Evolutionary conservation across 1,140 invertebrate genomes (phyloP).

Genomic region (Drosophila melanica): DNA sequence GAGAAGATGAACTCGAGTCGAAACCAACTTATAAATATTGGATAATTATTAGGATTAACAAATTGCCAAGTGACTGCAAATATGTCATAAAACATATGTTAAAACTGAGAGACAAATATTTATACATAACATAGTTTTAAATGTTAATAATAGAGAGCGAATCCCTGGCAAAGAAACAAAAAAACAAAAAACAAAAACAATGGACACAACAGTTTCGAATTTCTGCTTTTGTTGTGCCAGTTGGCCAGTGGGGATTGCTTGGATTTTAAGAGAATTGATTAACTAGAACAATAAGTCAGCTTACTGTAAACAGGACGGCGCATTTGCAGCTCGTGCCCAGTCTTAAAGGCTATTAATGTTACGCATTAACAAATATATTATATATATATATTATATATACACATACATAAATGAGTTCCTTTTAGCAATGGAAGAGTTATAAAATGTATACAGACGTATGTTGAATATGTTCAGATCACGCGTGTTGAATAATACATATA

Average conservation of each 20-base stretch:
- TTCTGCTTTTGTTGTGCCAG: neutral
- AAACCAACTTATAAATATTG: constrained; percentile 36
- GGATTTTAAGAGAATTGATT: constrained; percentile 44
- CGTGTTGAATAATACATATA: constrained; percentile 33
- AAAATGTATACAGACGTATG: constrained; percentile 54
- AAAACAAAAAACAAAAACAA: too few relatives aligned
- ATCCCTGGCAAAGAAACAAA: neutral
- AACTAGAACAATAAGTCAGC: constrained; percentile 64
- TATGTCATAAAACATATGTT: constrained; percentile 55
- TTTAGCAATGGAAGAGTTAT: constrained; percentile 64
- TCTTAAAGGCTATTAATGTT: constrained; percentile 79
- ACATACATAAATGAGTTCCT: constrained; percentile 66
- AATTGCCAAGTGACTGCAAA: constrained; percentile 76
- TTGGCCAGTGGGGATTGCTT: constrained; percentile 13
- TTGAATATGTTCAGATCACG: constrained; percentile 19
- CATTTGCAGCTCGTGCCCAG: constrained; percentile 44
- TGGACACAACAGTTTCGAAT: neutral
- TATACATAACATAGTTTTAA: constrained; percentile 64
- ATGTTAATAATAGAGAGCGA: constrained; percentile 26
- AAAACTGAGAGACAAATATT: constrained; percentile 49
- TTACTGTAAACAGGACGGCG: constrained; percentile 54
- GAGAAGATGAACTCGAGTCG: constrained; percentile 36
- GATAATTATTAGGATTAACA: constrained; percentile 29
- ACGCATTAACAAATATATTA: constrained; percentile 68
- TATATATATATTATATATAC: constrained; percentile 48